Percentiles rank a stretch among this genome's conserved stretches.
Evolutionary conservation across 2,113 vertebrate genomes (phyloP).

Genomic region (Orycteropus afer): DNA sequence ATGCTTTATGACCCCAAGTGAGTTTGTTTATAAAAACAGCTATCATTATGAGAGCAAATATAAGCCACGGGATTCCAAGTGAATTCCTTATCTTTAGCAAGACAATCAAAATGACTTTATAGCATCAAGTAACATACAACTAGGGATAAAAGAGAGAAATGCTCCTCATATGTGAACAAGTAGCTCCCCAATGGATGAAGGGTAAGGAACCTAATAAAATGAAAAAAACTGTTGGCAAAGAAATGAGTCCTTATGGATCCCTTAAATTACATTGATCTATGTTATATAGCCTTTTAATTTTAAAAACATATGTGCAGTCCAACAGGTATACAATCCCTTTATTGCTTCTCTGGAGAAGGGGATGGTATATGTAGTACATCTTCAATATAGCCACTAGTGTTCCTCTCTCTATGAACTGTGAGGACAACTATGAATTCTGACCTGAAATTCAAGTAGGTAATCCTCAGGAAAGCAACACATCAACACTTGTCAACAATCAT

Average conservation of each 20-base stretch:
- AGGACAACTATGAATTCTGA: not conserved
- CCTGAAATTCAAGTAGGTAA: not conserved
- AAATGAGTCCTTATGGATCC: not conserved
- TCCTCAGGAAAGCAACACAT: not conserved
- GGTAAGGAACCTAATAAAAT: not conserved
- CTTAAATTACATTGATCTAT: not conserved
- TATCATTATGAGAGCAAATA: not conserved
- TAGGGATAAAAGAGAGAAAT: not conserved
- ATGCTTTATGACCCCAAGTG: not conserved
- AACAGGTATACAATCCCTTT: not conserved
- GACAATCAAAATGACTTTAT: not conserved
- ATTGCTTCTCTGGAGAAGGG: not conserved
- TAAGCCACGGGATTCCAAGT: not conserved
- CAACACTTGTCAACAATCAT: not conserved
- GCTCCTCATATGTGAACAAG: not conserved
- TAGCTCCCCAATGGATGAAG: not conserved
- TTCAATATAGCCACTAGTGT: no score
- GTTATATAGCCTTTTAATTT: not conserved
- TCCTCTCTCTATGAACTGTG: not conserved
- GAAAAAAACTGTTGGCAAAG: not conserved
- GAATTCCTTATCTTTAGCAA: not conserved
- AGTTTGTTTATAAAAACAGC: not conserved
- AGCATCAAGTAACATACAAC: not conserved
- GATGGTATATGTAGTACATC: not conserved
- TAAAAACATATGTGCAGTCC: not conserved